phyloP scores from a whole-genome alignment of 2,888 invertebrate genomes.

The Eupithecia centaureata region DNA sequence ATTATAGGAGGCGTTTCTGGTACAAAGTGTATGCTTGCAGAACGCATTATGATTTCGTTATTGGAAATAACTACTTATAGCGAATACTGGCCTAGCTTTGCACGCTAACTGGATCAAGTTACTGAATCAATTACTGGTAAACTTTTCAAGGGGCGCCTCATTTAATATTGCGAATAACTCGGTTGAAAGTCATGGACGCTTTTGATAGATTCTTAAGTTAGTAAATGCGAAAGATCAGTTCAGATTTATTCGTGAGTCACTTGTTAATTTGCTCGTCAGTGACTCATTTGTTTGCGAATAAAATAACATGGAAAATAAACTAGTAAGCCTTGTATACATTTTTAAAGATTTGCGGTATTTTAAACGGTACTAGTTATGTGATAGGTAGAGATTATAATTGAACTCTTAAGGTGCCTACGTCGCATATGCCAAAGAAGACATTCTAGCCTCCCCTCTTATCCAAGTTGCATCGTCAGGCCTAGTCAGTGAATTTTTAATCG shows the following conservation, averaged over 20 bases:
- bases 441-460: not conserved
- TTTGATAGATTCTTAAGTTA: not conserved
- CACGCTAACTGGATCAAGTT: slow-evolving; percentile 41
- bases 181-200: not conserved
- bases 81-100: slow-evolving; percentile 15
- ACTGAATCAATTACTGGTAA: slow-evolving; percentile 27
- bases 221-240: not conserved
- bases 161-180: slow-evolving; percentile 5
- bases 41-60: not conserved
- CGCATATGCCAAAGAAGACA: not conserved
- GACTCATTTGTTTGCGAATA: too few relatives aligned
- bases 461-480: not conserved
- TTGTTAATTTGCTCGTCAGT: too few relatives aligned
- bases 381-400: too few relatives aligned
- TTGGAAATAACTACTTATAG: not conserved
- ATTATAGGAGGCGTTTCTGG: too few relatives aligned
- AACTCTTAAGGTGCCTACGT: not conserved
- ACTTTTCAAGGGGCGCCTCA: slow-evolving; percentile 16
- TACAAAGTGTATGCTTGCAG: not conserved
- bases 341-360: too few relatives aligned
- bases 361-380: too few relatives aligned
- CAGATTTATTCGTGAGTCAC: not conserved
- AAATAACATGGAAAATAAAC: too few relatives aligned
- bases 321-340: too few relatives aligned
- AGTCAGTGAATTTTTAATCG: not conserved